These are phyloP conservation scores for Drosophila bocqueti DNA, from an alignment of 1,140 invertebrate species.

Conservation along the genomic window DNA sequence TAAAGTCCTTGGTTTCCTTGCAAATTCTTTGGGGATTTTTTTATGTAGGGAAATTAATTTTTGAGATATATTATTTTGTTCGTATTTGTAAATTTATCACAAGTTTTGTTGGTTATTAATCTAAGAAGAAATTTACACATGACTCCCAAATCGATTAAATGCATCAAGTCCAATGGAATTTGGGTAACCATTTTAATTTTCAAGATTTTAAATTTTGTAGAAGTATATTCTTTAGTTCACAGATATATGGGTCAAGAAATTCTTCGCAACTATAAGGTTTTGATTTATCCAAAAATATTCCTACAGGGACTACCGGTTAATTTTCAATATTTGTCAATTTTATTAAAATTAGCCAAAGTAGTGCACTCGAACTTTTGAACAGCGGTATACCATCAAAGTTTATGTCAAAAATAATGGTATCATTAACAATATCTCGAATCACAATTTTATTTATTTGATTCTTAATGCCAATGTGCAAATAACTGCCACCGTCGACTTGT, in stretches of 20 bases:
- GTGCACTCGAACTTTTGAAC: conserved; percentile 5
- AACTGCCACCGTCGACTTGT: neutral
- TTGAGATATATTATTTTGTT: too few species aligned
- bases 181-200: too few species aligned
- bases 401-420: conserved; percentile 7
- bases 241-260: neutral
- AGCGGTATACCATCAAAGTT: conserved; percentile 11
- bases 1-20: too few species aligned
- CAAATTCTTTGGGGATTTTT: too few species aligned
- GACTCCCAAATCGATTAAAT: too few species aligned
- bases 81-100: too few species aligned
- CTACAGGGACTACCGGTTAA: neutral
- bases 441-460: conserved; percentile 5
- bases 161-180: too few species aligned
- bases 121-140: too few species aligned
- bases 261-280: conserved; percentile 2
- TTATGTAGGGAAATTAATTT: too few species aligned
- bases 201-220: too few species aligned
- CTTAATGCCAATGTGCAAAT: neutral
- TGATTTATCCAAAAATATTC: conserved; percentile 11
- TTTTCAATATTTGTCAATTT: conserved; percentile 6
- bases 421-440: neutral
- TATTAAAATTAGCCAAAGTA: conserved; percentile 7
- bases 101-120: too few species aligned
- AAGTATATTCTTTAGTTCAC: neutral